These are phyloP conservation scores for Pocillopora grandis DNA, from an alignment of 92 coral and sea anemone species.

Conservation along the genomic window DNA sequence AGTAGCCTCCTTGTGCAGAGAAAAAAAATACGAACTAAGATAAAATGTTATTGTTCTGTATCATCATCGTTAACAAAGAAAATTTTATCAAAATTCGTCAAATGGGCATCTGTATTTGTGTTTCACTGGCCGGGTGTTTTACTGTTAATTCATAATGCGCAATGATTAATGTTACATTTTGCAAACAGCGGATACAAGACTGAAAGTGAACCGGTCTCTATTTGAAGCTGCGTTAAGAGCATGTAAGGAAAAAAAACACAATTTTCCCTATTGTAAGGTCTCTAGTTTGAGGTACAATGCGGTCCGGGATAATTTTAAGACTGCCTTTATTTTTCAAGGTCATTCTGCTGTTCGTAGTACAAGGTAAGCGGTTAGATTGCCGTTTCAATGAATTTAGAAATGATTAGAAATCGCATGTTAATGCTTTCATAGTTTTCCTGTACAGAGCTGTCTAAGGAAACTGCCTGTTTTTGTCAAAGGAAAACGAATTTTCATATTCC, in stretches of 20 bases:
- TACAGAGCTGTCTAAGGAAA: too few relatives aligned
- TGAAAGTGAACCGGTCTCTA: neutral
- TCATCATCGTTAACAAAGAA: neutral
- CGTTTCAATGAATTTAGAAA: neutral
- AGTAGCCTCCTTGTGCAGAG: too few relatives aligned
- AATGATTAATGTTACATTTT: neutral
- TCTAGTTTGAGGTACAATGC: neutral
- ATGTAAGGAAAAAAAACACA: neutral
- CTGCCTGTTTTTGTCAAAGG: too few relatives aligned
- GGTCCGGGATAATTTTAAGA: neutral
- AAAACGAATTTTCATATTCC: too few relatives aligned
- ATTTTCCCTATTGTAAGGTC: neutral
- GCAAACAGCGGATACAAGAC: neutral
- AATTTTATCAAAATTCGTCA: neutral
- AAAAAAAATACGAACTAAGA: neutral
- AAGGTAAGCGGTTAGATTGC: neutral
- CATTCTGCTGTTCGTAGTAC: neutral
- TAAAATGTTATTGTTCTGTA: neutral
- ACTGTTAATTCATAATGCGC: neutral
- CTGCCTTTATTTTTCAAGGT: neutral
- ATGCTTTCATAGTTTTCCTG: neutral
- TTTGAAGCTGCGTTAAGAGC: neutral
- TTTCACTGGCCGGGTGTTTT: neutral
- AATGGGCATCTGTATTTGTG: conserved; percentile 11
- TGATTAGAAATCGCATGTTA: neutral